Base-by-base conservation (phyloP, 2,113 vertebrate genomes). In the Atrichornis clamosus region DNA sequence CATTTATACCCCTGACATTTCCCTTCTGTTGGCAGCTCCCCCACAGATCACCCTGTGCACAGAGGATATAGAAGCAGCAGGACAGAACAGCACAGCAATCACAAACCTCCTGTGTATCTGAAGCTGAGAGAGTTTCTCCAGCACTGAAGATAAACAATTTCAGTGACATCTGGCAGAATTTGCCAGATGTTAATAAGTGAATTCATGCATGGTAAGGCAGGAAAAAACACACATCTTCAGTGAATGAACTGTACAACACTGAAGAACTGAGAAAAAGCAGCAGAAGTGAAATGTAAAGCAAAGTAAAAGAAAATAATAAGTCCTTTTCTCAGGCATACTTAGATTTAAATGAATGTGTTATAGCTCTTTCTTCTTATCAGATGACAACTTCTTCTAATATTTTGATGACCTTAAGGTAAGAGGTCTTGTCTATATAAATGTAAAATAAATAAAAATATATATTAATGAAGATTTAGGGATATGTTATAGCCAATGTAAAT, bases 121-220 rank as follows among this genome's bases (percentile, higher is more conserved):
- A 96, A 89, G 58, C 62, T 89, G 50, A 87, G 67, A 76, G 20
- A 42, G 6, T 9, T 76, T 58, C 63, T 83, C 74, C 55, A 82
- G 63, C n/a, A 52, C 32, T 33, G 35, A 89, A 62, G 60, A 63
- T 83, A 80, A 87, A 78, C 67, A 50, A 77, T 83, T 91, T 83
- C 75, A 74, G 55, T 83, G 82, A 80, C 91, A 95, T 95, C 87
- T 96, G 89, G 90, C 68, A 90, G 42, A 89, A 87, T 82, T n/a
- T 79, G 10, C 73, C 89, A 95, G 91, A 89, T 96, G 94, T 87
- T 87, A 84, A 44, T 58, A 84, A 58, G 53, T 65, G 87, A 91
- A 94, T 85, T 79, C 70, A 91, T 62, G 77, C 81, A 73, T 33
- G 37, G 22, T 42, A 79, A 81, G 56, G 42, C 23, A 82, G 84